Conservation (phyloP, 2,888 invertebrate genomes). For the Oscheius sp. region DNA sequence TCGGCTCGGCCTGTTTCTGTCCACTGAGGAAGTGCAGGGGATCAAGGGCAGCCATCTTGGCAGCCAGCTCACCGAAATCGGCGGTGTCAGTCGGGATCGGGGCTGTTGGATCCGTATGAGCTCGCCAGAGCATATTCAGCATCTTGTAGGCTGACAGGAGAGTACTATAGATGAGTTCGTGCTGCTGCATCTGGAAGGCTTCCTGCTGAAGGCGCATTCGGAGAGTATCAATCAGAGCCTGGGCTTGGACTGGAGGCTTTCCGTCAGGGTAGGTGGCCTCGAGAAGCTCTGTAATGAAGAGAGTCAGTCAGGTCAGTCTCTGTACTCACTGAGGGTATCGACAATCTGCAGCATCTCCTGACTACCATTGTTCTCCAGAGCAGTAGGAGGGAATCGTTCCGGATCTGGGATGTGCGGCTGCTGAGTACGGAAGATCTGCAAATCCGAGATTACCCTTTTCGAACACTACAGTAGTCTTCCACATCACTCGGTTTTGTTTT, state of each 20-base stretch:
- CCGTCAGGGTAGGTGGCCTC: constrained; percentile 4
- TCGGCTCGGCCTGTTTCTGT: background rate
- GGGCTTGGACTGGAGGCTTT: constrained; percentile 3
- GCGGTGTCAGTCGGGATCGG: background rate
- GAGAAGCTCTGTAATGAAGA: background rate
- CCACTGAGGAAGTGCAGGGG: background rate
- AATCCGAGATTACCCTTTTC: background rate
- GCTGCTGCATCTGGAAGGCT: constrained; percentile 18
- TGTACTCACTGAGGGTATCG: background rate
- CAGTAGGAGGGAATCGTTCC: constrained; percentile 6
- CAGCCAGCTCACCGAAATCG: constrained; percentile 8
- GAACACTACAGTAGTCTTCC: no score
- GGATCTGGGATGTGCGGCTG: constrained; percentile 24
- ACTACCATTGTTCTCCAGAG: background rate
- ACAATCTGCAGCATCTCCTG: background rate
- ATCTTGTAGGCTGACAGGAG: constrained; percentile 18
- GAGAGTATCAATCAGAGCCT: constrained; percentile 1
- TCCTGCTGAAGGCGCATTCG: background rate
- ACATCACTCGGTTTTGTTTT: no score
- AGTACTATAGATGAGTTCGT: constrained; percentile 13
- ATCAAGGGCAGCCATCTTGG: constrained; percentile 8
- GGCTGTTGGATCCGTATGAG: constrained; percentile 15
- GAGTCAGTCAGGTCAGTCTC: background rate
- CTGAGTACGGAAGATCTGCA: constrained; percentile 22
- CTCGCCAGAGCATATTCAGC: constrained; percentile 12